Conservation (phyloP, 2,113 vertebrate genomes). For the Oophaga pumilio region DNA sequence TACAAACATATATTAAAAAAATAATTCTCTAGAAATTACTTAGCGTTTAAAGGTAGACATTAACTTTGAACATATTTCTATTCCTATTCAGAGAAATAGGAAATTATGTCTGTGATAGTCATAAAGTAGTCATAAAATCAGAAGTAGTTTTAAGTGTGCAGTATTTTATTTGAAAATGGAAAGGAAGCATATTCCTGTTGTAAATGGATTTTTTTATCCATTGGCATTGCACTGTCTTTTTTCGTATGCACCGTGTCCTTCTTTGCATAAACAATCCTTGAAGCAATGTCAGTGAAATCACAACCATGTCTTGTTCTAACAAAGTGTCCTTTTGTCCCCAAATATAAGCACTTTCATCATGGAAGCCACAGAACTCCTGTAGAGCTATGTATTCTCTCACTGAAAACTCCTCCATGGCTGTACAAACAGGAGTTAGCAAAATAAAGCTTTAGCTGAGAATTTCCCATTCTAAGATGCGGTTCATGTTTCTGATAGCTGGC, state of each 20-base stretch:
- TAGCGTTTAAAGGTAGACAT: no score
- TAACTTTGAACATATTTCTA: no score
- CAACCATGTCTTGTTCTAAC: slow-evolving; percentile 8
- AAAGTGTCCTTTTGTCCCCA: slow-evolving; percentile 14
- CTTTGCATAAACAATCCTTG: slow-evolving; percentile 9
- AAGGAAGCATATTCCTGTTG: not conserved
- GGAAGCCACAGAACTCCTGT: slow-evolving; percentile 29
- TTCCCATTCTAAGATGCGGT: slow-evolving; percentile 48
- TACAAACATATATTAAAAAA: no score
- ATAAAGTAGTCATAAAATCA: no score
- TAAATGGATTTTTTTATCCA: not conserved
- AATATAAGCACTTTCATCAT: not conserved
- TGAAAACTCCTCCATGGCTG: slow-evolving; percentile 58
- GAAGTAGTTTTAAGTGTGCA: not conserved
- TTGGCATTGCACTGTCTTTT: not conserved
- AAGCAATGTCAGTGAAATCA: slow-evolving; percentile 25
- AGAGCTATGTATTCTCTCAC: slow-evolving; percentile 56
- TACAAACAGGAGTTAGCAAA: slow-evolving; percentile 53
- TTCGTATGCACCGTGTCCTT: not conserved
- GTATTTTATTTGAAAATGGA: not conserved
- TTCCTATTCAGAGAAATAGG: no score
- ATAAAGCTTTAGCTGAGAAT: slow-evolving; percentile 55
- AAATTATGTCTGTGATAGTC: no score
- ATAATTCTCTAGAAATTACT: no score
- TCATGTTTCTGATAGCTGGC: slow-evolving; percentile 51